Conservation (phyloP, 2,888 invertebrate genomes). For the Asteroscopus sphinx region DNA sequence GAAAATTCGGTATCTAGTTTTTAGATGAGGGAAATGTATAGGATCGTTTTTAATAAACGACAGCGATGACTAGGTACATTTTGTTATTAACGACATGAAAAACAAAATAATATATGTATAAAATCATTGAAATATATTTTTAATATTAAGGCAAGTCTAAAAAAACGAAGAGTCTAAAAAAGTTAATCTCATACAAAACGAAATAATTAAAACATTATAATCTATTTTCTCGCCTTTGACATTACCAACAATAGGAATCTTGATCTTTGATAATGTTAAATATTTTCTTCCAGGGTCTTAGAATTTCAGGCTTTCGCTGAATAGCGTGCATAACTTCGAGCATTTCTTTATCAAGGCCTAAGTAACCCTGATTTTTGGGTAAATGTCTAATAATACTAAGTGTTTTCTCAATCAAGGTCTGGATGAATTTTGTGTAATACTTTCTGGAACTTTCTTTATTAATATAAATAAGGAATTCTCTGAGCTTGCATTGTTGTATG, state of each 20-base stretch:
- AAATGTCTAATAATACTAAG: constrained; percentile 28
- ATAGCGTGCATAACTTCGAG: constrained; percentile 24
- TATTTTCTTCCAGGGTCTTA: constrained; percentile 5
- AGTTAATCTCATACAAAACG: too few species aligned
- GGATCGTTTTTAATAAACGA: background rate
- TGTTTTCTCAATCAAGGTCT: constrained; percentile 28
- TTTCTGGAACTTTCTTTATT: constrained; percentile 14
- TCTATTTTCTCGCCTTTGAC: constrained; percentile 7
- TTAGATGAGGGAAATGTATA: too few species aligned
- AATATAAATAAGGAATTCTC: constrained; percentile 16
- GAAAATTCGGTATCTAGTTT: too few species aligned
- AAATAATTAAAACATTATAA: constrained; percentile 2
- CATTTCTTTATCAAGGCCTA: constrained; percentile 18
- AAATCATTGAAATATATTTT: background rate
- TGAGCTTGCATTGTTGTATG: background rate
- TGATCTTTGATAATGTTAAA: constrained; percentile 15
- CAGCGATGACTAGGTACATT: too few species aligned
- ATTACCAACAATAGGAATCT: constrained; percentile 2
- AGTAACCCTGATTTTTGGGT: constrained; percentile 19
- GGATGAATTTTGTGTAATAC: constrained; percentile 10
- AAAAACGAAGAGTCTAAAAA: background rate
- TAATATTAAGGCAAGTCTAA: too few species aligned
- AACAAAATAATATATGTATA: too few species aligned
- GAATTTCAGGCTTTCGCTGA: constrained; percentile 24
- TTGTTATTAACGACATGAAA: too few species aligned